Evolutionary conservation across 2,113 vertebrate genomes (phyloP).

Genomic region (Naja naja): DNA sequence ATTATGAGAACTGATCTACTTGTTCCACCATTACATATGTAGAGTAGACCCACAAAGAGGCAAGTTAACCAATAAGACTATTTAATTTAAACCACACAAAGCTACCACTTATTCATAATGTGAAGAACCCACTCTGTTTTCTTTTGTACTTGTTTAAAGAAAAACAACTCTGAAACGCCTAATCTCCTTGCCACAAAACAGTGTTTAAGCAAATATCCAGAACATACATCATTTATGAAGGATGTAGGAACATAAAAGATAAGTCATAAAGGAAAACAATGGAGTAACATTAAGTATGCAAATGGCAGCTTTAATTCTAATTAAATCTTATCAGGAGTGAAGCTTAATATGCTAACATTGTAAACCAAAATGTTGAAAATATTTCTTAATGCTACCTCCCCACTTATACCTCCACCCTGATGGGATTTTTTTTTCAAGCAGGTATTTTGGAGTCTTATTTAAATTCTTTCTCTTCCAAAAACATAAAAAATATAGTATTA

Average conservation of each 20-base stretch:
- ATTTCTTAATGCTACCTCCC: conserved; percentile 21
- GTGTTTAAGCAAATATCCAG: background rate
- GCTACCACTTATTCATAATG: background rate
- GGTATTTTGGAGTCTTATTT: conserved; percentile 30
- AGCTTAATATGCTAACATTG: conserved; percentile 35
- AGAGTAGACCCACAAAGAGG: background rate
- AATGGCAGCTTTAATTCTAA: conserved; percentile 46
- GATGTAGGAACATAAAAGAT: background rate
- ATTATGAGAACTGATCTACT: background rate
- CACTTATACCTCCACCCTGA: background rate
- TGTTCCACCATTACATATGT: background rate
- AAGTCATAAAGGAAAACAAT: conserved; percentile 51
- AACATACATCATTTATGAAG: conserved; percentile 27
- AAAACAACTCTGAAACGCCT: conserved; percentile 31
- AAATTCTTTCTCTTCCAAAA: conserved; percentile 13
- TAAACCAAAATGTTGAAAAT: conserved; percentile 51
- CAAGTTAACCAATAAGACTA: background rate
- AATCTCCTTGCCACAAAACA: background rate
- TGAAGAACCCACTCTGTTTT: background rate
- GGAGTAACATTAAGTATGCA: conserved; percentile 27
- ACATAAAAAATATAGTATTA: conserved; percentile 18
- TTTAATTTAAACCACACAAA: background rate
- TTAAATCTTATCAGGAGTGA: conserved; percentile 49
- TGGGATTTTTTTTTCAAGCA: background rate
- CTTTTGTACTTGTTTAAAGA: conserved; percentile 31